Evolutionary conservation across 1,140 invertebrate genomes (phyloP).

Genomic region (Neodiprion lecontei): DNA sequence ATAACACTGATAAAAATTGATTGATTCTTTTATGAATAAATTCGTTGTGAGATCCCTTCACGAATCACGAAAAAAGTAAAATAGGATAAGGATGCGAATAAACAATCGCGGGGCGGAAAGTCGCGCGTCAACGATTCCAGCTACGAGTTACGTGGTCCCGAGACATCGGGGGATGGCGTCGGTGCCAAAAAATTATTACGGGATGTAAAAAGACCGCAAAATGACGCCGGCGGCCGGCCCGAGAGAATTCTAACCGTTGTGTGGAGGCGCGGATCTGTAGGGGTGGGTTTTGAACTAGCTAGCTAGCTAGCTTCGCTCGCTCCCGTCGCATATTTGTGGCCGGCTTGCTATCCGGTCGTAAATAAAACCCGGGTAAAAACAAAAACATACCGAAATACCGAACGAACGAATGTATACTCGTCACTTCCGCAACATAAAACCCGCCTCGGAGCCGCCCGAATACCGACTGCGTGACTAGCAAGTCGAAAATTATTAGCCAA

Average conservation of each 20-base stretch:
- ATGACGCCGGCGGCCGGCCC: constrained; percentile 30
- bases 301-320: constrained; percentile 3
- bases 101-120: constrained; percentile 29
- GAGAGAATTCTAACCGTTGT: constrained; percentile 22
- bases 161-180: constrained; percentile 8
- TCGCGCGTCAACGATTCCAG: neutral
- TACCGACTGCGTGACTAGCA: neutral
- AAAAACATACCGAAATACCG: constrained; percentile 58
- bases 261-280: constrained; percentile 30
- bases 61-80: neutral
- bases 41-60: neutral
- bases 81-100: constrained; percentile 26
- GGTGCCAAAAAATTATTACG: constrained; percentile 40
- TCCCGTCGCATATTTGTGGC: constrained; percentile 56
- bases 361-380: constrained; percentile 57
- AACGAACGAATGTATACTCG: constrained; percentile 56
- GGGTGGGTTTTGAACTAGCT: constrained; percentile 12
- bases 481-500: neutral
- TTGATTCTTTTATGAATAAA: neutral
- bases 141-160: neutral
- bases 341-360: constrained; percentile 54
- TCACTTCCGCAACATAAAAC: constrained; percentile 61
- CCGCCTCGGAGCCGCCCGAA: neutral
- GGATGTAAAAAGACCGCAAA: constrained; percentile 43
- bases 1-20: no score